Percentiles rank a stretch among this genome's conserved stretches.
Evolutionary conservation across 2,113 vertebrate species (phyloP).

Genomic region (Penelope pileata): DNA sequence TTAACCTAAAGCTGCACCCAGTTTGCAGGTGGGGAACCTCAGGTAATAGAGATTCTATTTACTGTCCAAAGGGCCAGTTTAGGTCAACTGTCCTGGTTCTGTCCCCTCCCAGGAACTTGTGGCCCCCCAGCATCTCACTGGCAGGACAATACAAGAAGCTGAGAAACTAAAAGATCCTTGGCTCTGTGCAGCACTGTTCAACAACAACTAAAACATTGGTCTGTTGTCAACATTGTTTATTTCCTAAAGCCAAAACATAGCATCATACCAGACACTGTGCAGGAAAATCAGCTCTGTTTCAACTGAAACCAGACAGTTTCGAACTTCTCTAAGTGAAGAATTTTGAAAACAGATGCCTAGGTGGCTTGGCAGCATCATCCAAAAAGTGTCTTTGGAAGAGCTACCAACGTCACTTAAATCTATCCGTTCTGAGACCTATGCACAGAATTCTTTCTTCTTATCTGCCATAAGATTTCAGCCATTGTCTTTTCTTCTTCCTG

Average conservation of each 20-base stretch:
- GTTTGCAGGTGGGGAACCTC: background rate
- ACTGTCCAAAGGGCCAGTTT: background rate
- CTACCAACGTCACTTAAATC: background rate
- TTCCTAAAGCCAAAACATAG: background rate
- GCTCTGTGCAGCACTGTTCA: background rate
- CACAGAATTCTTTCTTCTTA: background rate
- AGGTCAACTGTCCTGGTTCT: background rate
- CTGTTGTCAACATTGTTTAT: background rate
- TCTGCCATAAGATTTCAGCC: background rate
- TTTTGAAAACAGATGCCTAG: background rate
- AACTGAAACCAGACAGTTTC: background rate
- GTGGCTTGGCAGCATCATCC: background rate
- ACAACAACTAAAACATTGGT: background rate
- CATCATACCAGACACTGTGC: background rate
- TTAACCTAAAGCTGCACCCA: background rate
- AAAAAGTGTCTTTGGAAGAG: background rate
- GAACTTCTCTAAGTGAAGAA: background rate
- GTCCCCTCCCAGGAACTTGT: background rate
- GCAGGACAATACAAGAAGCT: background rate
- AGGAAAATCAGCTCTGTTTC: background rate
- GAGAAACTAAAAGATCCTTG: too few species aligned
- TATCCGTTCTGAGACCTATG: background rate
- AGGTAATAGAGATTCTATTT: background rate
- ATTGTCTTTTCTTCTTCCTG: background rate
- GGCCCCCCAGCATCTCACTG: background rate